Evolutionary conservation across 2,113 vertebrate genomes (phyloP), one percentile per base, ranked within the genome.

Genomic region (Hepsetus odoe): DNA sequence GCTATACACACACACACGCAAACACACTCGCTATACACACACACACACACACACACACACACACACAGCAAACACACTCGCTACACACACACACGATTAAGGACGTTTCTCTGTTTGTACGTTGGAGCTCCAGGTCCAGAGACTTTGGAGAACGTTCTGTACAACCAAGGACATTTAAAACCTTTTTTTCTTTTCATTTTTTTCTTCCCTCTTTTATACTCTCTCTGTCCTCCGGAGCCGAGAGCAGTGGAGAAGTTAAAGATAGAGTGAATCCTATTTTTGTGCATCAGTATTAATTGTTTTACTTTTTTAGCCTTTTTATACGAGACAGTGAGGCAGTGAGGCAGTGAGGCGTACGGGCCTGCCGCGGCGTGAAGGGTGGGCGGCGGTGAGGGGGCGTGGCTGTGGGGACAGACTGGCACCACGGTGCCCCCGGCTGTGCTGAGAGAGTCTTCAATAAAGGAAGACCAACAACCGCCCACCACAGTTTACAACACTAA

Each of bases 101-200:
- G 90, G 90, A 94, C 93, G 89, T 90, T 93, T 91, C 92, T 93
- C 92, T 88, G 94, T 93, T 94, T 94, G 92, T 96, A 94, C 91
- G 92, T 81, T 93, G 94, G 94, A 96, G 95, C 88, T 94, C 95
- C 95, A 95, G 93, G 89, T 93, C 91, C 89, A 94, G 28, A 33
- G 95, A 94, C 94, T 94, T 92, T 91, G 93, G 94, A 95, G 94
- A 95, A 96, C 95, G 95, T 79, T 91, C 92, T 95, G 92, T 93
- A 92, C 93, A 93, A 94, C 92, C 93, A 94, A 94, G 95, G 95
- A 96, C 93, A 94, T 95, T 95, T 96, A 94, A 92, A 95, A 94
- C 84, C 82, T 87, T 90, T 93, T 85, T 62, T 88, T 86, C 85
- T 72, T 77, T 82, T 91, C 91, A 87, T 90, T 89, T 85, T 82